These are phyloP conservation scores for Porites australiensis DNA, from an alignment of 64 coral and sea anemone species.

Conservation along the genomic window DNA sequence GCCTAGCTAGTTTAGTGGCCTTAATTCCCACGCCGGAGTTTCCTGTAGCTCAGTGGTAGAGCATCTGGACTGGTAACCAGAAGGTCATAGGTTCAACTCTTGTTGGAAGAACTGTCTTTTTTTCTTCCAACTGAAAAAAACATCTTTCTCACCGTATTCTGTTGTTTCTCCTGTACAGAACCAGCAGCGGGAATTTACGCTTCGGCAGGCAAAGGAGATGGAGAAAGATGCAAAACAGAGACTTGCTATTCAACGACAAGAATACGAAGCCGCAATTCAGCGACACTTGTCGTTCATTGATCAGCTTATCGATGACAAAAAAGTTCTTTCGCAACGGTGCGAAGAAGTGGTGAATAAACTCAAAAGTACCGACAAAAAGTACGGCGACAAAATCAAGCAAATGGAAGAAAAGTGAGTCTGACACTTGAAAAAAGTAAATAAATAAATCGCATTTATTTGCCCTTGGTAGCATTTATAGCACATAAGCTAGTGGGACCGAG, in stretches of 20 bases:
- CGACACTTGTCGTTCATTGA: conserved; percentile 96
- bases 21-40: too few relatives aligned
- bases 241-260: conserved; percentile 88
- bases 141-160: background rate
- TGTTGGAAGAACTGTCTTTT: too few relatives aligned
- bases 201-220: conserved; percentile 96
- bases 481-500: too few relatives aligned
- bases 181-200: conserved; percentile 93
- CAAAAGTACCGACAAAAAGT: conserved; percentile 97
- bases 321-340: conserved; percentile 88
- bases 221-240: conserved; percentile 96
- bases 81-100: too few relatives aligned
- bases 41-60: too few relatives aligned
- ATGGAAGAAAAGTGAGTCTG: conserved; percentile 91
- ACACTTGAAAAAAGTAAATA: too few relatives aligned
- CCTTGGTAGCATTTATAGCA: too few relatives aligned
- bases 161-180: conserved; percentile 57
- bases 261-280: conserved; percentile 96
- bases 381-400: conserved; percentile 86
- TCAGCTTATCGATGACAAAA: conserved; percentile 99
- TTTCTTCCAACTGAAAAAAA: too few relatives aligned
- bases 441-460: too few relatives aligned
- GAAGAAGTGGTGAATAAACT: conserved; percentile 96
- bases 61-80: too few relatives aligned
- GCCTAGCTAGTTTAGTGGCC: too few relatives aligned